Base-by-base conservation (phyloP, 2,888 invertebrate genomes). In the Aromia moschata region DNA sequence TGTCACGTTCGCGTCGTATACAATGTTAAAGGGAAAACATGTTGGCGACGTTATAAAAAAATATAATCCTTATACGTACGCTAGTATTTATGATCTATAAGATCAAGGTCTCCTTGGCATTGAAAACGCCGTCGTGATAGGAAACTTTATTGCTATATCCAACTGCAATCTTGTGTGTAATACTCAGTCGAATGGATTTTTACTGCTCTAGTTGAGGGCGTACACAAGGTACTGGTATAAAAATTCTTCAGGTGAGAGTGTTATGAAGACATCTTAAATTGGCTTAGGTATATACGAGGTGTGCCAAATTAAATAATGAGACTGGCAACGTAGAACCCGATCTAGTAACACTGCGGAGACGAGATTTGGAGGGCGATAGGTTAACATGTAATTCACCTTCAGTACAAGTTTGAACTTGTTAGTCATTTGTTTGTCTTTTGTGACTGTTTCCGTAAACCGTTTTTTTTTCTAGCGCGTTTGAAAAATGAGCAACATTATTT, bases 1-100 rank as follows among this genome's bases (percentile, higher is more conserved):
- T 58, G 58, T 58, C 58, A 58, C 58, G 58, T 58, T 58, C 43
- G 25, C 36, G 53, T 58, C 53, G 58, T 58, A 40, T 58, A n/a
- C n/a, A 58, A 58, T 52, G 47, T 45, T 52, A 45, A 58, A 53
- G 33, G 46, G 46, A 38, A 49, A 53, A 53, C 41, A 53, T 31
- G 53, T 53, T 58, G 47, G 46, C 36, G 47, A 46, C 56, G 17
- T 33, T 49, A 16, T 37, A 54, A 54, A 54, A n/a, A 54, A 53
- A 43, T 55, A 45, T 40, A 40, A 49, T 57, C 51, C 51, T 57
- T 51, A 51, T 57, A 57, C 25, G 57, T 57, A 37, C 15, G 45
- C 51, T 51, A n/a, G 33, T 57, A 52, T 57, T 57, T 57, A 57
- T 49, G 57, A 57, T 51, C 51, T 57, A 52, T 57, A 57, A 57